Evolutionary conservation across 2,888 invertebrate genomes (phyloP), one percentile per base, ranked within the genome.

Genomic region (Cybosia mesomella): DNA sequence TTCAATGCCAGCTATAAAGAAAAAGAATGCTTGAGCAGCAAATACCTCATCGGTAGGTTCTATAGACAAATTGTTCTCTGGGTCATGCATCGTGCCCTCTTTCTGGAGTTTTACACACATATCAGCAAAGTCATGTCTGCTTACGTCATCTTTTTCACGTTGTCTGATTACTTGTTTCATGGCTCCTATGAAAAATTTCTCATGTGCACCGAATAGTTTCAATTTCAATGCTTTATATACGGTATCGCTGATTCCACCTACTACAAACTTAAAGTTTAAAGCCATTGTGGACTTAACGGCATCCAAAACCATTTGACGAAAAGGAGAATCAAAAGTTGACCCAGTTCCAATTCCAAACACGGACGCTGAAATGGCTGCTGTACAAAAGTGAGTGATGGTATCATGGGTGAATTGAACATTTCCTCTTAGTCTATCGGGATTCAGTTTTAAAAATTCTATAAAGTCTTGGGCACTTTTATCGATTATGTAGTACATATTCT

Each of bases 321-420:
- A 93, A 53, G 88, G 91, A 2, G 85, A 93, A 34, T 93, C 86
- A 61, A 90, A 89, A 0, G 86, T 85, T 0, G 88, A 88, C 58
- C 88, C 75, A 1, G 86, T 82, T 11, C 85, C 87, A 5, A 95
- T 85, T 0, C 95, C 94, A 69, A 94, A 94, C 1, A 93, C 89
- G 2, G 91, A 84, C 0, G 89, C 89, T 0, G 85, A 85, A 8
- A 93, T 87, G 7, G 89, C 86, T 1, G 89, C 89, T 60, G 85
- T 79, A 59, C 87, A 86, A 72, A 84, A 90, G 18, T 82, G 78
- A 3, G 77, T 80, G n/a, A 88, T 61, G 0, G 83, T 81, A 1
- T 86, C 78, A 36, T 80, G 39, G 34, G 43, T 54, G 15, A 13
- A 36, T 54, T 39, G 83, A 1, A 84, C 81, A 2, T 86, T 75